A percentile compares a stretch with the other conserved stretches of the same genome.
These are phyloP conservation scores for Oncorhynchus gorbuscha DNA, from an alignment of 2,113 vertebrate genomes.

Conservation along the genomic window DNA sequence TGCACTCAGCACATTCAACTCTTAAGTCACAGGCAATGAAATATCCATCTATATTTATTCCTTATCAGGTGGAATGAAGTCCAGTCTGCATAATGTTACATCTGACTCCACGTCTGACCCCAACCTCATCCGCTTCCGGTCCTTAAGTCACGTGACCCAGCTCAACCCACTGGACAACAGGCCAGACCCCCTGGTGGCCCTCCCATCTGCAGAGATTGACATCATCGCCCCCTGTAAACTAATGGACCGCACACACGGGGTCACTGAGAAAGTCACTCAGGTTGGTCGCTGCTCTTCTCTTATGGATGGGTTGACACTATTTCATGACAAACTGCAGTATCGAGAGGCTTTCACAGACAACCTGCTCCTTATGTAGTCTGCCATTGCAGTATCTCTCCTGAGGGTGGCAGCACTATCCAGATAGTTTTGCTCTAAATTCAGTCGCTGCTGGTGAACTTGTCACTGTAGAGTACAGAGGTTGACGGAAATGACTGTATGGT, in stretches of 20 bases:
- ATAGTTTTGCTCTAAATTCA: no score
- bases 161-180: conserved; percentile 78
- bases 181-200: conserved; percentile 74
- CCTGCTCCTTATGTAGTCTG: not conserved
- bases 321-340: no score
- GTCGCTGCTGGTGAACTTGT: no score
- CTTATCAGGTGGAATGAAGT: conserved; percentile 28
- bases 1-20: no score
- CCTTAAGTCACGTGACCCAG: conserved; percentile 77
- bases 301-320: no score
- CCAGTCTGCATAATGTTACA: conserved; percentile 73
- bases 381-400: not conserved
- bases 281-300: conserved; percentile 51
- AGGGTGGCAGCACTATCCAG: not conserved
- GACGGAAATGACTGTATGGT: no score
- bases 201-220: conserved; percentile 77
- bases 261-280: conserved; percentile 93
- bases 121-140: conserved; percentile 77
- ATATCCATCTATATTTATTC: no score
- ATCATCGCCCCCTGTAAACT: conserved; percentile 86
- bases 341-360: no score
- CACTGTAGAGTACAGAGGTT: no score
- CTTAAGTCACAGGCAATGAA: no score
- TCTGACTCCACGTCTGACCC: conserved; percentile 83
- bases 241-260: conserved; percentile 87